Conservation (phyloP, 2,113 vertebrate genomes). For the Caracal caracal region DNA sequence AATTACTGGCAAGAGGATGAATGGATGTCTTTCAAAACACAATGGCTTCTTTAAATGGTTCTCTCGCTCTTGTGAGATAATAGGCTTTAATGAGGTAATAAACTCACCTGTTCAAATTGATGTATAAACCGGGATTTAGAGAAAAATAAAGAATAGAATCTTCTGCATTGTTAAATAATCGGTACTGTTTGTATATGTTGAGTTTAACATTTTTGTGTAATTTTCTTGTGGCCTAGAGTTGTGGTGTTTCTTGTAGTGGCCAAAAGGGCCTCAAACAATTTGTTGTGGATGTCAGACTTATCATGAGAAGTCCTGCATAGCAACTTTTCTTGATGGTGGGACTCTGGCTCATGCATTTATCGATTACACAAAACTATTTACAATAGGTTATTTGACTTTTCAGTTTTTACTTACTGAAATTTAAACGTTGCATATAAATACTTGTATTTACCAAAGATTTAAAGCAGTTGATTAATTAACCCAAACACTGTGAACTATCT, state of each 20-base stretch:
- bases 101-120: neutral
- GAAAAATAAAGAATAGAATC: neutral
- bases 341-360: neutral
- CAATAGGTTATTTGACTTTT: neutral
- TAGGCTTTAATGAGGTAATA: neutral
- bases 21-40: constrained; percentile 16
- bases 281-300: constrained; percentile 33
- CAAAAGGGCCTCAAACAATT: neutral
- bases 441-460: constrained; percentile 72
- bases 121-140: neutral
- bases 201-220: neutral
- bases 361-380: constrained; percentile 27
- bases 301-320: neutral
- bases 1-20: neutral
- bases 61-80: neutral
- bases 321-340: neutral
- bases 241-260: constrained; percentile 30
- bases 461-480: constrained; percentile 45
- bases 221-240: neutral
- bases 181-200: neutral
- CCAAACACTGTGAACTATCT: constrained; percentile 49
- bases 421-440: constrained; percentile 45
- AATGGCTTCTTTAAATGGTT: neutral
- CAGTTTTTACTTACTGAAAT: constrained; percentile 48
- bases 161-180: constrained; percentile 43